Conservation (phyloP, 2,113 vertebrate species). For the Pipra filicauda region DNA sequence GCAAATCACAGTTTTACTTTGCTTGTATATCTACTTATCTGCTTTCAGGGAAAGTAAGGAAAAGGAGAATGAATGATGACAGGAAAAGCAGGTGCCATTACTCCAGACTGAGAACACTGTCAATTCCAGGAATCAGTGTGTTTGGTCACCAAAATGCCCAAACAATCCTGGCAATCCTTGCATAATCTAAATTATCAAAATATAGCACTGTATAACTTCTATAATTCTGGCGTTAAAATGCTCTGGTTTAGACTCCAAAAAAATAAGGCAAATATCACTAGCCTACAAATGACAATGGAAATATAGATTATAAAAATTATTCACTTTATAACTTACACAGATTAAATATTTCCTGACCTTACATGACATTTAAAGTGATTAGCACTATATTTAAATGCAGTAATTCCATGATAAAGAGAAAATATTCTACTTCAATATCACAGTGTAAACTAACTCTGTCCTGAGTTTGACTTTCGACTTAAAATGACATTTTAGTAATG, state of each 20-base stretch:
- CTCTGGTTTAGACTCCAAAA: background rate
- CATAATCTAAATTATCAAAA: background rate
- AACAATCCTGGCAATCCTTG: background rate
- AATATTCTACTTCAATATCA: background rate
- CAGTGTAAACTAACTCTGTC: background rate
- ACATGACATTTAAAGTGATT: background rate
- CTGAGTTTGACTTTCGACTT: background rate
- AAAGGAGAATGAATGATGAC: background rate
- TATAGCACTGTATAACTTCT: background rate
- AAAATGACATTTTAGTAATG: background rate
- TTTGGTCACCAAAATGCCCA: background rate
- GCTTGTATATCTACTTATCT: background rate
- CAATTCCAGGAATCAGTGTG: background rate
- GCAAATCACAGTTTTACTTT: background rate
- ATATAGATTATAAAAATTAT: background rate
- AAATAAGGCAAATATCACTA: background rate
- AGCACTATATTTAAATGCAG: background rate
- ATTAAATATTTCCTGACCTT: background rate
- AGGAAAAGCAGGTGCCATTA: background rate
- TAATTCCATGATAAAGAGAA: background rate
- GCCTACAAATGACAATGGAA: background rate
- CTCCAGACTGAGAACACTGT: background rate
- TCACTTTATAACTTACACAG: background rate
- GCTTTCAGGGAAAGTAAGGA: background rate
- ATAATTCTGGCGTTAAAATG: background rate